Base-by-base conservation (phyloP, 1,140 invertebrate species). In the Contarinia nasturtii region DNA sequence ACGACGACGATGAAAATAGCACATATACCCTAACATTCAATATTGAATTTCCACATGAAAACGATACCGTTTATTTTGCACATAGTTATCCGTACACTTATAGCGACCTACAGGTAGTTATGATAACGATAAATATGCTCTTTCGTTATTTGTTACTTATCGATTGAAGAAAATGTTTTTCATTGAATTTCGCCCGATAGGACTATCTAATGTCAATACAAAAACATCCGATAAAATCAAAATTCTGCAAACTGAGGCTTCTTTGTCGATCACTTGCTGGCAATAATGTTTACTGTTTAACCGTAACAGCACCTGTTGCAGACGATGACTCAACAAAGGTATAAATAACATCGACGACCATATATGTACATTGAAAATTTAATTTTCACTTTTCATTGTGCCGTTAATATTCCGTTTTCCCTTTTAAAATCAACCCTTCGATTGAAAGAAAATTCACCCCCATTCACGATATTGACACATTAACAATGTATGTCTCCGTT, bases 41-140 rank as follows among this genome's bases (percentile, higher is more conserved):
- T 51, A 68, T 97, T 48, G 81, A 82, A 55, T 97, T 98, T 64
- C 81, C 82, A 12, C 80, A 97, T 57, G 78, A 82, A 45, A 76
- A 83, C 51, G 94, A 98, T 61, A 79, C 79, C 1, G 90, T 94
- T 48, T 98, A 93, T 62, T 71, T 98, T 50, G 91, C 93, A 11
- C 92, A 96, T 64, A 93, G 91, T 64, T 97, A 92, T 62, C 94
- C 94, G 0, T 98, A 97, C 64, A 94, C 91, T 0, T 97, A 94
- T 58, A 81, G 81, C 3, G 80, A 87, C 64, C 65, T 88, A 37
- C 82, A 86, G 66, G 69, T 68, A n/a, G n/a, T n/a, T n/a, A n/a
- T n/a, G n/a, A n/a, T n/a, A 55, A 49, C 40, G 44, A 48, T 22
- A 33, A 15, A 15, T 40, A 12, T 46, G n/a, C 33, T 45, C 34